phyloP scores from a whole-genome alignment of 2,113 vertebrate genomes.

The Corynorhinus townsendii region DNA sequence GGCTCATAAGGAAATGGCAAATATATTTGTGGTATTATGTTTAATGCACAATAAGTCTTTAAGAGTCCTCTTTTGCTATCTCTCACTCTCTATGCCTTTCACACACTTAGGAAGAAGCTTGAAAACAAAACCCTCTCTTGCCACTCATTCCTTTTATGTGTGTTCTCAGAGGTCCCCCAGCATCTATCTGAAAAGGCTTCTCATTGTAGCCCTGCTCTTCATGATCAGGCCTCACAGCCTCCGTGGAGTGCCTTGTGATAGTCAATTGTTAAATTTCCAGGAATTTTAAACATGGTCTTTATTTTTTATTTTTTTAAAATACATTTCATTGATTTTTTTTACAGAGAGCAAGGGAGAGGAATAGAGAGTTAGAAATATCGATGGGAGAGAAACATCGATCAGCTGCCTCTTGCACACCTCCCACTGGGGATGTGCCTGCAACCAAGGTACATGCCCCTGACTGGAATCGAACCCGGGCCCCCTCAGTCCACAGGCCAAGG shows the following conservation, averaged over 20 bases:
- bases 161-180: neutral
- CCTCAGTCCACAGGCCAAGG: no score
- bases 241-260: neutral
- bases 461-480: no score
- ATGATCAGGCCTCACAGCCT: neutral
- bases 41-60: neutral
- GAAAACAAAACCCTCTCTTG: neutral
- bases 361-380: no score
- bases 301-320: no score
- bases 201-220: neutral
- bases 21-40: neutral
- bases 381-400: no score
- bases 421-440: no score
- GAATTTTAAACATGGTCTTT: neutral
- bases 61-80: neutral
- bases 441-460: no score
- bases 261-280: neutral
- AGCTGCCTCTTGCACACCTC: no score
- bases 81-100: neutral
- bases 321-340: no score
- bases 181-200: neutral
- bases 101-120: neutral
- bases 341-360: no score
- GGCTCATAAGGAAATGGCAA: neutral
- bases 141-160: neutral